phyloP scores from a whole-genome alignment of 2,888 invertebrate genomes.

The Acrobasis suavella region DNA sequence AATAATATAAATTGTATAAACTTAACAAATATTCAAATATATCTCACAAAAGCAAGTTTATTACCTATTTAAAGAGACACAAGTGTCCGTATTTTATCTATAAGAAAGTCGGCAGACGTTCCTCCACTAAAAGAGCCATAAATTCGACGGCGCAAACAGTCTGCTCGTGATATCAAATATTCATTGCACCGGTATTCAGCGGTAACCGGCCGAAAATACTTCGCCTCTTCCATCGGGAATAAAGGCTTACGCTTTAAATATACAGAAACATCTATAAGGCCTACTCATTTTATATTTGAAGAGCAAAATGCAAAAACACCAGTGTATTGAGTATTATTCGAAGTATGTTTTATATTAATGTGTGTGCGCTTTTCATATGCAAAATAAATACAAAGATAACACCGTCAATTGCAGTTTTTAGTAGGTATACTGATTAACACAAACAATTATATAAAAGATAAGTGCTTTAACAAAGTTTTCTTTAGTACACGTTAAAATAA shows the following conservation, averaged over 20 bases:
- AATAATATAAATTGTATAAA: background rate
- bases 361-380: too few species aligned
- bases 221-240: constrained; percentile 13
- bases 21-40: background rate
- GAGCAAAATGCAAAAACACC: constrained; percentile 19
- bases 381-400: too few species aligned
- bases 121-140: constrained; percentile 14
- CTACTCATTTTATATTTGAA: constrained; percentile 19
- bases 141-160: constrained; percentile 5
- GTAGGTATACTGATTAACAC: too few species aligned
- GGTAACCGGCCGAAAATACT: constrained; percentile 20
- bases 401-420: too few species aligned
- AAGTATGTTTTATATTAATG: background rate
- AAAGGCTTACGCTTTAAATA: constrained; percentile 19
- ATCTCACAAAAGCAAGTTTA: constrained; percentile 12
- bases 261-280: constrained; percentile 17
- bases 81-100: constrained; percentile 1
- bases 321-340: constrained; percentile 10
- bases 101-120: constrained; percentile 11
- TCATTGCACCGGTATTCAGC: constrained; percentile 18
- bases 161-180: constrained; percentile 18
- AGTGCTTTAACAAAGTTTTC: too few species aligned
- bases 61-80: constrained; percentile 20
- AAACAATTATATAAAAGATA: too few species aligned
- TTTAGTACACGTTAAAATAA: too few species aligned